Conservation (phyloP, 2,888 invertebrate genomes). For the Ypsolopha scabrella region DNA sequence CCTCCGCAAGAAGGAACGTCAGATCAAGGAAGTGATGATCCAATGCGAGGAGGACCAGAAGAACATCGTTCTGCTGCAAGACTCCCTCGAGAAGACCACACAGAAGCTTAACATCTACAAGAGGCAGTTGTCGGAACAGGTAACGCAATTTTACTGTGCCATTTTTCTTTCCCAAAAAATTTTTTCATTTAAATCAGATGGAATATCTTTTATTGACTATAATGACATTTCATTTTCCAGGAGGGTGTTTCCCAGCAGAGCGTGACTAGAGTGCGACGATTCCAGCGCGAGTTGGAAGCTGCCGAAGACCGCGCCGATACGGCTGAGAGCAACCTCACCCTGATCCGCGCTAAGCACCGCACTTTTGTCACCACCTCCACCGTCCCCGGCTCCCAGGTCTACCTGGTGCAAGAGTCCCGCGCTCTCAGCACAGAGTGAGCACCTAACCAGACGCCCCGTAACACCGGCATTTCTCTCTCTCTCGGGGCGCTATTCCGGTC, state of each 20-base stretch:
- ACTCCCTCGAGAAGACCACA: conserved; percentile 86
- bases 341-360: conserved; percentile 98
- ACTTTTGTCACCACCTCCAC: conserved; percentile 96
- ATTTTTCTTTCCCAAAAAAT: not conserved
- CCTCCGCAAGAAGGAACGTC: conserved; percentile 97
- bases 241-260: conserved; percentile 93
- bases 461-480: conserved; percentile 57
- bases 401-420: conserved; percentile 89
- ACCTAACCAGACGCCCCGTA: conserved; percentile 30
- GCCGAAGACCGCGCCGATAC: conserved; percentile 97
- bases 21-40: conserved; percentile 94
- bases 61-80: conserved; percentile 93
- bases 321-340: conserved; percentile 93
- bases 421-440: conserved; percentile 67
- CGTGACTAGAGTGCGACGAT: conserved; percentile 95
- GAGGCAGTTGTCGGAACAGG: conserved; percentile 94
- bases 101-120: conserved; percentile 95
- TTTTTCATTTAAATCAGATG: not conserved
- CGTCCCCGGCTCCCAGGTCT: conserved; percentile 92
- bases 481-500: conserved; percentile 61
- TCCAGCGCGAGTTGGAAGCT: conserved; percentile 98
- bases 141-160: conserved; percentile 28
- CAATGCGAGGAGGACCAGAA: conserved; percentile 98
- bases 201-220: not conserved
- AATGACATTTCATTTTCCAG: conserved; percentile 45